These are phyloP conservation scores for Spodoptera exigua DNA, from an alignment of 2,888 invertebrate genomes.

Conservation along the genomic window DNA sequence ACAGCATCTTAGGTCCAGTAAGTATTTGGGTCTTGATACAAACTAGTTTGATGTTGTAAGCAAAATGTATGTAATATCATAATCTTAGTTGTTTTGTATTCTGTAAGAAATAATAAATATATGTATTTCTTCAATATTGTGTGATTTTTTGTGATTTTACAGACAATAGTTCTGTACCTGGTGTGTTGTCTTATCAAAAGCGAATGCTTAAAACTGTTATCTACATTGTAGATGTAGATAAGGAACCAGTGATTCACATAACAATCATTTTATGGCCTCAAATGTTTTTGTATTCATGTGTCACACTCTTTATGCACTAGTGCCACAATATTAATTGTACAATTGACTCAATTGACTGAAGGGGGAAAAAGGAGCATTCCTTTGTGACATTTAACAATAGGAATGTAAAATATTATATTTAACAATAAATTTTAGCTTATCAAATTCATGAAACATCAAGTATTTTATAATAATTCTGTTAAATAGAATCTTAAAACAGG, in stretches of 20 bases:
- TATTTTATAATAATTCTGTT: too few species aligned
- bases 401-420: too few species aligned
- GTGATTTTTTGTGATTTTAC: constrained; percentile 38
- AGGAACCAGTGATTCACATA: constrained; percentile 32
- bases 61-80: constrained; percentile 65
- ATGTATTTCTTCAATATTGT: constrained; percentile 62
- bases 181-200: constrained; percentile 47
- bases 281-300: not conserved
- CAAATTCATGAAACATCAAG: too few species aligned
- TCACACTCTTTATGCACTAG: constrained; percentile 3
- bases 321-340: not conserved
- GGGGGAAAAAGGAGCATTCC: too few species aligned
- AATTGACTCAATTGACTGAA: not conserved
- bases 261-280: constrained; percentile 23
- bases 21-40: constrained; percentile 50
- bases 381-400: too few species aligned
- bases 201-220: constrained; percentile 45
- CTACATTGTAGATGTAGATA: constrained; percentile 51
- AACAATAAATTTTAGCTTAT: too few species aligned
- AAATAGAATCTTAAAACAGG: too few species aligned
- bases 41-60: constrained; percentile 60
- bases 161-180: constrained; percentile 17
- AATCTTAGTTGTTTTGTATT: constrained; percentile 73
- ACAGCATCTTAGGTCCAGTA: constrained; percentile 49
- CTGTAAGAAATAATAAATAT: constrained; percentile 63